Base-by-base conservation (phyloP, 2,888 invertebrate genomes). In the Mimas tiliae region DNA sequence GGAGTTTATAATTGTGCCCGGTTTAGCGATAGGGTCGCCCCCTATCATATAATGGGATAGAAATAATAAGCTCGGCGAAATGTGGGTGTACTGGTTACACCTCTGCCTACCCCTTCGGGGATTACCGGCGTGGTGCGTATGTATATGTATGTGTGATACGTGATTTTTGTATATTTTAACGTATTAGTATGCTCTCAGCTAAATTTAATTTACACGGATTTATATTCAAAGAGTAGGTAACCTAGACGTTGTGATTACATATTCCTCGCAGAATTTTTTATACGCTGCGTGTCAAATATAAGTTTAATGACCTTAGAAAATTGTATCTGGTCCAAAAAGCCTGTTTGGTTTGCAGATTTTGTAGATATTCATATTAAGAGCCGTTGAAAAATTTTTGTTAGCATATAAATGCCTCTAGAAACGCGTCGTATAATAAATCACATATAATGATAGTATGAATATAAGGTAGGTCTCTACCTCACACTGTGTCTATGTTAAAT, bases 231-330 rank as follows among this genome's bases (percentile, higher is more conserved):
- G 53, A 50, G 19, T 9, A n/a, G n/a, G n/a, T n/a, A 21, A 19
- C 8, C 19, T 50, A 19, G 45, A 12, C 12, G 3, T 3, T 4
- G 38, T 16, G 34, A 55, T 55, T 33, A 55, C 34, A 16, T 38
- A 16, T 38, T 16, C 55, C 55, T 16, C 16, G 53, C 34, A 55
- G 55, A 55, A 33, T 34, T 8, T 55, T 1, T 34, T 33, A 53
- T 34, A 33, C 19, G 7, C 27, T 27, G 27, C 27, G 27, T 27
- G 27, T 27, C 19, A 11, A 9, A 19, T 12, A 6, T 33, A 53
- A 53, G 55, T 55, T 55, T 9, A 55, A 16, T 38, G 55, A 55
- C 55, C 55, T 55, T 34, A 16, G 9, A 27, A 48, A 62, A 21
- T 42, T 19, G 42, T 38, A 63, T 48, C 1, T 48, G 33, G n/a